Conservation (phyloP, 2,113 vertebrate genomes). For the Sitta europaea region DNA sequence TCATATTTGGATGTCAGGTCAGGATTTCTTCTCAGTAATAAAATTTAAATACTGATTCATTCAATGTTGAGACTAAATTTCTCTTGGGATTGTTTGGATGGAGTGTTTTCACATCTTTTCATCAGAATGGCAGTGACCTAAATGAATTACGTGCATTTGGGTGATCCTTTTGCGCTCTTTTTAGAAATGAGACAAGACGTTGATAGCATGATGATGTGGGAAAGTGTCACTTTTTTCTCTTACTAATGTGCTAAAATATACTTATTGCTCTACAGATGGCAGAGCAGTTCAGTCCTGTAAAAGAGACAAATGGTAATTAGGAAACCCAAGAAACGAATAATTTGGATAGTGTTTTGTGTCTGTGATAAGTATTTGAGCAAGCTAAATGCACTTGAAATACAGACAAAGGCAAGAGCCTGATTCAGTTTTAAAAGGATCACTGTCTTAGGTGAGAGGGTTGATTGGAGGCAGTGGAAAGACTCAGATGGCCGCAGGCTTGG, state of each 20-base stretch:
- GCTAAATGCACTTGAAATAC: background rate
- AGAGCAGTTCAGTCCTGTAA: background rate
- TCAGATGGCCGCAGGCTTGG: rapidly evolving
- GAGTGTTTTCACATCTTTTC: background rate
- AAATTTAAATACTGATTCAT: background rate
- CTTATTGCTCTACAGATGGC: slow-evolving; percentile 37
- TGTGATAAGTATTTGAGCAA: background rate
- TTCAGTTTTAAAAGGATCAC: background rate
- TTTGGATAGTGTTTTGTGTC: background rate
- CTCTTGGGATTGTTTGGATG: background rate
- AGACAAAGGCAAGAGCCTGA: background rate
- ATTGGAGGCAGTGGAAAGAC: background rate
- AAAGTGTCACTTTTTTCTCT: background rate
- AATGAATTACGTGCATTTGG: background rate
- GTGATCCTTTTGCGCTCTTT: background rate
- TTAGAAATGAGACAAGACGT: background rate
- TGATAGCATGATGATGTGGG: slow-evolving; percentile 4
- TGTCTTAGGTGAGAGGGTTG: background rate
- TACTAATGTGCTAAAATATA: slow-evolving; percentile 27
- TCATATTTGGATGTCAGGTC: background rate
- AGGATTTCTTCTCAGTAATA: background rate
- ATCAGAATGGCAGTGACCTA: background rate
- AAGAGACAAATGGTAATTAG: background rate
- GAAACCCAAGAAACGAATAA: background rate
- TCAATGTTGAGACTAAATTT: background rate